phyloP scores from a whole-genome alignment of 2,888 invertebrate species.

The Nesidiocoris tenuis region DNA sequence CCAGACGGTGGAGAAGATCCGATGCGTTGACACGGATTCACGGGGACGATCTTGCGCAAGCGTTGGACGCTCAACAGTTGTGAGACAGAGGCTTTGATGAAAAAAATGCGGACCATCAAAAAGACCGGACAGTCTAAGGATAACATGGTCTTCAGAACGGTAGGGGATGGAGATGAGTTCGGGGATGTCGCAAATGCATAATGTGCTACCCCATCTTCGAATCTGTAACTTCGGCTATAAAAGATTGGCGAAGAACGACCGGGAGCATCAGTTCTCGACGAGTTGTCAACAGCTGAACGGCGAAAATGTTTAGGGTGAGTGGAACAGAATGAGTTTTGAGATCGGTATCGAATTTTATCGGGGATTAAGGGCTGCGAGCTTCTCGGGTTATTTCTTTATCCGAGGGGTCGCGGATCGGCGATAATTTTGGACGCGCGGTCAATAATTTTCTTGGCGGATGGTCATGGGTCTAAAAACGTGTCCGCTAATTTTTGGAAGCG shows the following conservation, averaged over 20 bases:
- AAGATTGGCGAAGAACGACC: conserved; percentile 32
- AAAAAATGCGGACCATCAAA: conserved; percentile 5
- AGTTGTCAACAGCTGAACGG: neutral
- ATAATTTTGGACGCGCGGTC: too few relatives aligned
- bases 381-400: too few relatives aligned
- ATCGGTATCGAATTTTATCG: too few relatives aligned
- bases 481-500: too few relatives aligned
- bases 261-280: conserved; percentile 32
- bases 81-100: neutral
- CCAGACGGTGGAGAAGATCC: conserved; percentile 12
- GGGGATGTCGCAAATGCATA: conserved; percentile 34
- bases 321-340: neutral
- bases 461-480: too few relatives aligned
- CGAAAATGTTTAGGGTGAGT: conserved; percentile 30
- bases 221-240: conserved; percentile 36
- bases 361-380: too few relatives aligned
- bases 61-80: neutral
- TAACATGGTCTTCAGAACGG: neutral
- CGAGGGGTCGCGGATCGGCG: too few relatives aligned
- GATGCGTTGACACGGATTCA: neutral
- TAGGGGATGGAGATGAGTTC: conserved; percentile 11
- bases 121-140: neutral
- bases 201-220: conserved; percentile 30
- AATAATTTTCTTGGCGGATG: too few relatives aligned
- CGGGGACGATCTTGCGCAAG: neutral